phyloP scores from a whole-genome alignment of 2,888 invertebrate genomes.

The Theodoxus fluviatilis region DNA sequence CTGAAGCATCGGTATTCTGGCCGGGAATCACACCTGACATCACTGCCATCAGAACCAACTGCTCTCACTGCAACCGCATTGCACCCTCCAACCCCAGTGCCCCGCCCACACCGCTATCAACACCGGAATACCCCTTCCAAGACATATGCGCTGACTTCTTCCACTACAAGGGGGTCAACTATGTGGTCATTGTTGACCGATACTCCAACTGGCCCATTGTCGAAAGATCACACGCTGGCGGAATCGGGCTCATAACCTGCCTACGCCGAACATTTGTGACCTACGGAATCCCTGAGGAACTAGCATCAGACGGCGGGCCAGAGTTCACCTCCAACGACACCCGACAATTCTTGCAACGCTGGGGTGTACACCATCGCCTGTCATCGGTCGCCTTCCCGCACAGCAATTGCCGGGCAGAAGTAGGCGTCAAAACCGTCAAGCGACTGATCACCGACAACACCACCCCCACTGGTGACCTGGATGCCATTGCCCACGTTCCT shows the following conservation, averaged over 20 bases:
- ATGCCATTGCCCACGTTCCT: too few relatives aligned
- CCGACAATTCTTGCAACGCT: constrained; percentile 37
- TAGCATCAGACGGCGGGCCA: constrained; percentile 40
- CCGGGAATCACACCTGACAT: constrained; percentile 28
- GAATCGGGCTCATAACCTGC: constrained; percentile 32
- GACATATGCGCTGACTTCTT: constrained; percentile 20
- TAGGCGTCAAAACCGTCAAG: constrained; percentile 46
- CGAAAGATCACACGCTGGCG: constrained; percentile 25
- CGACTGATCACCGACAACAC: constrained; percentile 44
- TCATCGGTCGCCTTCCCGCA: constrained; percentile 45
- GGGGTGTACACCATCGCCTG: constrained; percentile 42
- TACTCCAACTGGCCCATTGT: constrained; percentile 40
- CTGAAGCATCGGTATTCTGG: constrained; percentile 43
- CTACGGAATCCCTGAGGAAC: constrained; percentile 41
- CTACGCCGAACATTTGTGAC: constrained; percentile 39
- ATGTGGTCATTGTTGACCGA: constrained; percentile 38
- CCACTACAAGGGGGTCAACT: constrained; percentile 33
- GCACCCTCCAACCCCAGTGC: constrained; percentile 38
- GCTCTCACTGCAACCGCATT: constrained; percentile 34
- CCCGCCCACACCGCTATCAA: constrained; percentile 34
- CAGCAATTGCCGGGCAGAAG: constrained; percentile 43
- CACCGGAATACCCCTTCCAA: constrained; percentile 33
- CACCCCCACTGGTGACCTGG: constrained; percentile 33
- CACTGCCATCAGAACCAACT: constrained; percentile 14
- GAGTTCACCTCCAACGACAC: constrained; percentile 38